These are phyloP conservation scores for Catocala nupta DNA, from an alignment of 2,888 invertebrate species.

Conservation along the genomic window DNA sequence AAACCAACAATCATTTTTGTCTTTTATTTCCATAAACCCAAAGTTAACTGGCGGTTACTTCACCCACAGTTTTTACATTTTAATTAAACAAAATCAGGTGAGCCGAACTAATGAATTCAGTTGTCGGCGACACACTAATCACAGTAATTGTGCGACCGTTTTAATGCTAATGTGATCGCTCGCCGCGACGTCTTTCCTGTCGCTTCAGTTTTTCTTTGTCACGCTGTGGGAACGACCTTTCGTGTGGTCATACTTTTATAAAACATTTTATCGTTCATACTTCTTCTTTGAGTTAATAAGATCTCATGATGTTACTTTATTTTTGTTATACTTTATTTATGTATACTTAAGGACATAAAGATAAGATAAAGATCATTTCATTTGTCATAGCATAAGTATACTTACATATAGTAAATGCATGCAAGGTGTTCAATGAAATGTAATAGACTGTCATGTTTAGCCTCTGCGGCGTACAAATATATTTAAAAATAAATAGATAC, in stretches of 20 bases:
- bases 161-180: conserved; percentile 75
- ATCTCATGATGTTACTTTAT: no score
- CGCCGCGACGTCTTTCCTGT: conserved; percentile 61
- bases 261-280: background rate
- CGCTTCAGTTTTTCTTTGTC: conserved; percentile 47
- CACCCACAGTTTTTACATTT: conserved; percentile 50
- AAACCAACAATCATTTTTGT: background rate
- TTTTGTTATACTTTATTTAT: no score
- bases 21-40: conserved; percentile 1
- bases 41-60: conserved; percentile 30
- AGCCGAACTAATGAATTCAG: conserved; percentile 87
- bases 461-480: no score
- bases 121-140: conserved; percentile 83
- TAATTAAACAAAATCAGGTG: conserved; percentile 87
- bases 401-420: no score
- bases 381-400: no score
- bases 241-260: conserved; percentile 22
- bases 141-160: conserved; percentile 85
- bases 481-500: no score
- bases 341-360: no score
- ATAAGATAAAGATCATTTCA: no score
- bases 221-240: conserved; percentile 53
- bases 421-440: no score
- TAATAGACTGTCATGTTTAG: no score
- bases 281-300: no score